phyloP scores from a whole-genome alignment of 2,888 invertebrate genomes.

The Lithophane semibrunnea region DNA sequence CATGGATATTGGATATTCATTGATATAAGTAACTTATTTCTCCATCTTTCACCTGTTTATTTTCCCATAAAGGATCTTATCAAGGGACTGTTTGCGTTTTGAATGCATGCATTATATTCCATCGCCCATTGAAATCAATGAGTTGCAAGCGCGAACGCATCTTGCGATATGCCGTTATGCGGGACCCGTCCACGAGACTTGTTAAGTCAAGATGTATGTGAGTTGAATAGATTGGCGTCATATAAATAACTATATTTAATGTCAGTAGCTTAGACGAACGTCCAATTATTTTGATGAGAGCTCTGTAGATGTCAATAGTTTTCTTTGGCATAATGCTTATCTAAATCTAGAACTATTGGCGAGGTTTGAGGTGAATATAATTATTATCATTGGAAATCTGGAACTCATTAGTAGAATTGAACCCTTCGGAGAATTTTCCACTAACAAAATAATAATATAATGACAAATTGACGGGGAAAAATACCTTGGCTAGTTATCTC shows the following conservation, averaged over 20 bases:
- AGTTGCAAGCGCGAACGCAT: conserved; percentile 62
- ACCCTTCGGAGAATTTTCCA: background rate
- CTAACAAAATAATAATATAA: background rate
- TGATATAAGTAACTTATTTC: conserved; percentile 7
- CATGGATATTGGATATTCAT: background rate
- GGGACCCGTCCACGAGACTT: conserved; percentile 46
- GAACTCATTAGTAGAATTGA: background rate
- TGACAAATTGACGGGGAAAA: too few species aligned
- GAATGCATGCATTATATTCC: conserved; percentile 66
- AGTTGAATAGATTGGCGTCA: conserved; percentile 51
- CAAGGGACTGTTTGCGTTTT: conserved; percentile 47
- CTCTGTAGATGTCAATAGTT: conserved; percentile 13
- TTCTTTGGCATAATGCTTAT: conserved; percentile 18
- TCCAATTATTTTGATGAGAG: conserved; percentile 50
- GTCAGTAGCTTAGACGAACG: conserved; percentile 29
- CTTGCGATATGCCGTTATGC: conserved; percentile 67
- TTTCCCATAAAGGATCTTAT: conserved; percentile 50
- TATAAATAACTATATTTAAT: conserved; percentile 57
- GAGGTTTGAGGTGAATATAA: background rate
- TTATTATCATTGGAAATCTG: conserved; percentile 1
- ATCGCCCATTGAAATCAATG: conserved; percentile 74
- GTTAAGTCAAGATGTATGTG: conserved; percentile 52
- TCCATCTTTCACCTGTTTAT: conserved; percentile 41
- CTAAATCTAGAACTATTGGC: conserved; percentile 10
- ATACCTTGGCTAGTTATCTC: background rate